phyloP scores from a whole-genome alignment of 2,113 vertebrate species.

The Callospermophilus lateralis region DNA sequence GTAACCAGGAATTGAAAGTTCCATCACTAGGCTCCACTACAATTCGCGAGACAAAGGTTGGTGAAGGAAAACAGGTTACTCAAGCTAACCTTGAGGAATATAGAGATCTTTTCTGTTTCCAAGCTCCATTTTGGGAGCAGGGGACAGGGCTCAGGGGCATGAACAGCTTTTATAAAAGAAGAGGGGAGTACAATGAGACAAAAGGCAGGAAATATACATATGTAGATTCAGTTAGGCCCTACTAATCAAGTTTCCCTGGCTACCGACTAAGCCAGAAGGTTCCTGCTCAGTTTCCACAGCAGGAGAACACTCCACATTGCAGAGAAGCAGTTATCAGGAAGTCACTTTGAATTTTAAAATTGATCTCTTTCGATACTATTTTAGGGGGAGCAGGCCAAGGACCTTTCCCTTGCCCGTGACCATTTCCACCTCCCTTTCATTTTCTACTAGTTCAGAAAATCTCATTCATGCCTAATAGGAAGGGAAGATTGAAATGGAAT shows the following conservation, averaged over 20 bases:
- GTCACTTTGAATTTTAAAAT: background rate
- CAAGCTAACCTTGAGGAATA: background rate
- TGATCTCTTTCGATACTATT: background rate
- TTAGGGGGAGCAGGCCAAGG: background rate
- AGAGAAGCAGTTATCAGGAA: background rate
- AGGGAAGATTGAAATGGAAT: slow-evolving; percentile 15
- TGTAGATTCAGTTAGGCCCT: too few species aligned
- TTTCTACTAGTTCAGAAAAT: background rate
- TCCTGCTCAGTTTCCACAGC: background rate
- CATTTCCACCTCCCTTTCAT: background rate
- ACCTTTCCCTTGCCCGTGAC: background rate
- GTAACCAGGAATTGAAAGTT: background rate
- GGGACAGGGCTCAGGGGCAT: background rate
- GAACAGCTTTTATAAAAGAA: background rate
- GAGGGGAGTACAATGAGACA: background rate
- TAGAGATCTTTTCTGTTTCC: background rate
- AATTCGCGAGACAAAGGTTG: background rate
- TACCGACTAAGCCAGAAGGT: too few species aligned
- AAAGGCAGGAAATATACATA: background rate
- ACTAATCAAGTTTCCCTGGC: too few species aligned
- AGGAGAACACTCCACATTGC: background rate
- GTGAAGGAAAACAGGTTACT: background rate
- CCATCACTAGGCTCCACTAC: background rate
- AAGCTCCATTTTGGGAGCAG: background rate
- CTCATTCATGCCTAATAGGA: background rate